These are phyloP conservation scores for Apis laboriosa DNA, from an alignment of 1,140 invertebrate species.

Conservation along the genomic window DNA sequence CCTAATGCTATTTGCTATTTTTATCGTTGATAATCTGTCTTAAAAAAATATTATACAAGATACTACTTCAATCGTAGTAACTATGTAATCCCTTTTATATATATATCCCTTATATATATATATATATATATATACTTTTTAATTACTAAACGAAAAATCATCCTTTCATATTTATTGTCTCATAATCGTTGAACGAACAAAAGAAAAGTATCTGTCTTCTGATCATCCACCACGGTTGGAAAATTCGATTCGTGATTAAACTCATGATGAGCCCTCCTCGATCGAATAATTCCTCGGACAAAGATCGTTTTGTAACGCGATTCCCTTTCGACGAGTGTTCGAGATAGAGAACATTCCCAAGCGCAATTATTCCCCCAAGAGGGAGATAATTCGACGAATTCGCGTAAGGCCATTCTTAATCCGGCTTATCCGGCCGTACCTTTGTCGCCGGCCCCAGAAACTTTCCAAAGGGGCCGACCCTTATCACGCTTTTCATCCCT, in stretches of 20 bases:
- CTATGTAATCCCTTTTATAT: neutral
- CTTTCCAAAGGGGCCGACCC: slow-evolving; percentile 12
- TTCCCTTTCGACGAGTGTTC: neutral
- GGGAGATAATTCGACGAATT: slow-evolving; percentile 58
- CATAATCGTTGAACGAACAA: neutral
- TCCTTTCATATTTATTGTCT: neutral
- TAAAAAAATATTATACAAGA: neutral
- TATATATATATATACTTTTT: neutral
- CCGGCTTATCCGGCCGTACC: slow-evolving; percentile 50
- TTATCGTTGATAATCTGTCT: no score
- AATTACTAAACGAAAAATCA: neutral
- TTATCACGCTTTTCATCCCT: neutral
- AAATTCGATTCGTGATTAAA: neutral
- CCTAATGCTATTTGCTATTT: no score
- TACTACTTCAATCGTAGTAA: neutral
- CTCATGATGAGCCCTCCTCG: neutral
- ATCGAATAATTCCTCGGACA: slow-evolving; percentile 23
- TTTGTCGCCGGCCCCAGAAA: slow-evolving; percentile 41
- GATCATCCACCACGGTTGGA: neutral
- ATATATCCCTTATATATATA: neutral
- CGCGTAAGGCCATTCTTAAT: slow-evolving; percentile 60
- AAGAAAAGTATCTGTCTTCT: no score
- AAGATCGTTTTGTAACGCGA: neutral
- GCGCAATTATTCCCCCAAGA: slow-evolving; percentile 40
- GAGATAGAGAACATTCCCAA: slow-evolving; percentile 12